A percentile compares a stretch with the other conserved stretches of the same genome.
phyloP scores from a whole-genome alignment of 2,797 vertebrate genomes.

The Pantherophis alleghaniensis region DNA sequence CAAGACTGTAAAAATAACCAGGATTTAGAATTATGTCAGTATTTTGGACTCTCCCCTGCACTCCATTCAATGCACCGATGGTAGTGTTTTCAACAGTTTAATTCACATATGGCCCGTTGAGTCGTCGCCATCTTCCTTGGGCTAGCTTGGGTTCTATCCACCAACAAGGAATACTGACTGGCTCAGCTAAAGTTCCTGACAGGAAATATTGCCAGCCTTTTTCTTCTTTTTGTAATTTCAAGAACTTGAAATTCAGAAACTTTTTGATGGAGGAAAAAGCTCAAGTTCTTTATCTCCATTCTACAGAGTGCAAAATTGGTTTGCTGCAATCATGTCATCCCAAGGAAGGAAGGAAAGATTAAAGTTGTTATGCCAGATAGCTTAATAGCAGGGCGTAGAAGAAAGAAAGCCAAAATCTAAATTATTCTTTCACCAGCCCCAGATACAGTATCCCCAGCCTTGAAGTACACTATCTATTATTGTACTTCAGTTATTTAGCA shows the following conservation, averaged over 20 bases:
- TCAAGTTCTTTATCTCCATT: neutral
- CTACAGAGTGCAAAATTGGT: neutral
- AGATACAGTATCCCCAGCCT: neutral
- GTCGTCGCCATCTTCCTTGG: neutral
- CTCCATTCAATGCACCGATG: neutral
- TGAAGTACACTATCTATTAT: neutral
- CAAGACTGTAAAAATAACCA: neutral
- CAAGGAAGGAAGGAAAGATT: neutral
- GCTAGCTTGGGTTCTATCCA: neutral
- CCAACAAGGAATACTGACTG: neutral
- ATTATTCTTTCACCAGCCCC: neutral
- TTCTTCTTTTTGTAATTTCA: neutral
- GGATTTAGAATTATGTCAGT: neutral
- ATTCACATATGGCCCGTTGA: neutral
- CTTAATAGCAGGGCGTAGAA: neutral
- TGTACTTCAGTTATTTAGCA: neutral
- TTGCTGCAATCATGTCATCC: neutral
- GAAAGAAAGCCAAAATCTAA: neutral
- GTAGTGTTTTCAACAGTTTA: neutral
- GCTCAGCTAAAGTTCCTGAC: neutral
- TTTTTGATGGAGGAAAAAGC: neutral
- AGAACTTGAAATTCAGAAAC: neutral
- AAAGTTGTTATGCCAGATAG: neutral
- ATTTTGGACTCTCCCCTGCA: neutral
- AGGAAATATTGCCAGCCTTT: neutral